These are phyloP conservation scores for Vidua chalybeata DNA, from an alignment of 2,113 vertebrate species.

Conservation along the genomic window DNA sequence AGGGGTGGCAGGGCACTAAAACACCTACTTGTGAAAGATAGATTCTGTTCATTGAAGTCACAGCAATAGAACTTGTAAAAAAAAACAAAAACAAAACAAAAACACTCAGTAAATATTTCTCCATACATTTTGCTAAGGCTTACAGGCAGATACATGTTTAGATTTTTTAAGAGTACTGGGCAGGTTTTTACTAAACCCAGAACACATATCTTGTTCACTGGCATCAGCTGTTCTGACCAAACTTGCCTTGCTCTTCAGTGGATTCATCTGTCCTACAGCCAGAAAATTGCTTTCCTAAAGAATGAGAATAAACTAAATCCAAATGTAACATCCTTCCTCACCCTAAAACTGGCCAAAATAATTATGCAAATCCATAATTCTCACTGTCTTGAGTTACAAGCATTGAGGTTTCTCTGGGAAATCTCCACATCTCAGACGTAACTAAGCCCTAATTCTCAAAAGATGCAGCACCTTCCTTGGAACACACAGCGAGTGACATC, in stretches of 20 bases:
- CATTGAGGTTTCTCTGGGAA: neutral
- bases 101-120: neutral
- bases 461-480: neutral
- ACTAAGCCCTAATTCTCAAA: neutral
- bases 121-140: neutral
- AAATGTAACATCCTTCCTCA: neutral
- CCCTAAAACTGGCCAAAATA: neutral
- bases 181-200: neutral
- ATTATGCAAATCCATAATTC: neutral
- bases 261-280: neutral
- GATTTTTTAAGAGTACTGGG: neutral
- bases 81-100: neutral
- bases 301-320: neutral
- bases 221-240: neutral
- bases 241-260: neutral
- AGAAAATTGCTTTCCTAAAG: neutral
- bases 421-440: neutral
- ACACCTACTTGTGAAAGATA: neutral
- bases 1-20: neutral
- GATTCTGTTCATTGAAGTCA: neutral
- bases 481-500: neutral
- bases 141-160: neutral
- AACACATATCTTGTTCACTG: neutral
- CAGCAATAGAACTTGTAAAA: neutral
- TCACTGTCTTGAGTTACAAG: neutral